These are phyloP conservation scores for Drosophila atripex DNA, from an alignment of 2,888 invertebrate species.

Conservation along the genomic window DNA sequence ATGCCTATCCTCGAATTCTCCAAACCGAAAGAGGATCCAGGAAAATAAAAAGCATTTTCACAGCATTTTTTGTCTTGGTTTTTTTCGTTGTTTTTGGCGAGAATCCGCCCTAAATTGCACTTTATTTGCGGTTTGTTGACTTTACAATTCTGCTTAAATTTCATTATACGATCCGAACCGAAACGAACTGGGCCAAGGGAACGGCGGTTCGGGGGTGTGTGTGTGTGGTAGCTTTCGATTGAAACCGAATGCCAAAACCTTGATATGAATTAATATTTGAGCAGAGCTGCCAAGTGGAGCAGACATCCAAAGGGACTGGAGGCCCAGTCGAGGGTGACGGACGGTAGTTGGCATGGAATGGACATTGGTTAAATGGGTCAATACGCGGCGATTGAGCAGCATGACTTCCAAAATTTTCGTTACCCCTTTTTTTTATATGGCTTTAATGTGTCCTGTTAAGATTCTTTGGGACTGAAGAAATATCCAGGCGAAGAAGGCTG, in stretches of 20 bases:
- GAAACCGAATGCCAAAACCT: conserved; percentile 71
- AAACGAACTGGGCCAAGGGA: conserved; percentile 11
- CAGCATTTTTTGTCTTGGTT: no score
- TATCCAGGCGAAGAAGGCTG: conserved; percentile 27
- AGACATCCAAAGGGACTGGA: conserved; percentile 29
- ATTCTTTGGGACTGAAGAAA: conserved; percentile 10
- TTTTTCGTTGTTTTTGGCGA: conserved; percentile 5
- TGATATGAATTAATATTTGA: conserved; percentile 80
- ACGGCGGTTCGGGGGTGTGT: conserved; percentile 11
- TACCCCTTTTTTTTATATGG: not conserved
- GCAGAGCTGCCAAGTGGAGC: conserved; percentile 52
- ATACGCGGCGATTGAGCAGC: conserved; percentile 37
- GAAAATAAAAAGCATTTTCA: conserved; percentile 46
- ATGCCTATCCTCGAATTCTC: not conserved
- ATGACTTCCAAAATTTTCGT: not conserved
- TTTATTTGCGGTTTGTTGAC: conserved; percentile 75
- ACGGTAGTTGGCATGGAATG: conserved; percentile 33
- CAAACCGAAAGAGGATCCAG: not conserved
- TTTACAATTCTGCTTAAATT: conserved; percentile 77
- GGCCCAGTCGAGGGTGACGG: conserved; percentile 7
- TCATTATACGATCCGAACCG: conserved; percentile 70
- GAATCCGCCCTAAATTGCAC: conserved; percentile 65
- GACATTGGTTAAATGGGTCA: conserved; percentile 53
- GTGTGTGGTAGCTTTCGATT: conserved; percentile 35
- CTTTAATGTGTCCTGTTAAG: conserved; percentile 6